Evolutionary conservation across 64 coral and sea anemone species (phyloP), one percentile per base, ranked within the genome.

Genomic region (Montipora sp.): DNA sequence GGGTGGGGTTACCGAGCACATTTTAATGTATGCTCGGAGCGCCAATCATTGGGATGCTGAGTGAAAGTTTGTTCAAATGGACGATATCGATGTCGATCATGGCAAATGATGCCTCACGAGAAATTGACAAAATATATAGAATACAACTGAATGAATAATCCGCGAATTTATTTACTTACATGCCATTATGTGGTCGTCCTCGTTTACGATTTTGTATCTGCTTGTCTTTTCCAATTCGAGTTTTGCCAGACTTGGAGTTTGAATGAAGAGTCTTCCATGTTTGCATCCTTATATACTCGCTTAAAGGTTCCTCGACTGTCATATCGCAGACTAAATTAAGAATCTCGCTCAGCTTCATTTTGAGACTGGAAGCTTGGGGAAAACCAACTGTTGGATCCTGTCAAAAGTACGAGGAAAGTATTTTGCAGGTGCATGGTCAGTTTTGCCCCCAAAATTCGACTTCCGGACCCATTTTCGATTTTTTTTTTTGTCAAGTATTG

Each of bases 251-350:
- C 9, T 63, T 67, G 3, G 49, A 61, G 19, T 84, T 84, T 69
- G 61, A 85, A 50, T 85, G 65, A 3, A 12, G 63, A 70, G 71
- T 51, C 45, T 1, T 23, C 14, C 59, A 71, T 71, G 2, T 72
- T 22, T 70, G 6, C 82, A 85, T 85, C 45, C 59, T 85, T 85
- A 72, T 85, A 85, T 85, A 85, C 65, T 21, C n/a, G n/a, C n/a
- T 7, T 71, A 21, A 20, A 72, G 22, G 82, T 71, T 85, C 82
- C 82, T 71, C 44, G 13, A 20, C 71, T 51, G 82, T 85, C 82
- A 71, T 48, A 8, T 51, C 44, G 66, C 1, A 15, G 46, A 8
- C 65, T 85, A 71, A 72, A 47, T 83, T 71, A 85, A 22, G 66
- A 45, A 3, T 85, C 71, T n/a, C 47, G 3, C 18, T 47, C 58